Percentiles rank a stretch among this genome's conserved stretches.
These are phyloP conservation scores for Oreocharis arfaki DNA, from an alignment of 2,113 vertebrate species.

Conservation along the genomic window DNA sequence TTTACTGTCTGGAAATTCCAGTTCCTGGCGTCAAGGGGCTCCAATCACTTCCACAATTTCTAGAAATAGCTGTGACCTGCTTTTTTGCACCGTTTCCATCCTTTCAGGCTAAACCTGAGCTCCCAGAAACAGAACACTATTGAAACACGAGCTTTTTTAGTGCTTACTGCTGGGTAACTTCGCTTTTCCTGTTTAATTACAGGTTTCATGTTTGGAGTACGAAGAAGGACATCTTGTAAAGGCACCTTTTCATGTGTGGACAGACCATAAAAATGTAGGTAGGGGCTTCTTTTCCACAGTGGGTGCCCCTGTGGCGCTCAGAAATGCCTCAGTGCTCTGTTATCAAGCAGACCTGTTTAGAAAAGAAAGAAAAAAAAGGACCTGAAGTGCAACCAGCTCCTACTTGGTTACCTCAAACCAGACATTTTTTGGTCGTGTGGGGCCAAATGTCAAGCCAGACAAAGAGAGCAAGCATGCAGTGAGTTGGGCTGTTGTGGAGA, in stretches of 20 bases:
- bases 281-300: background rate
- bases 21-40: slow-evolving; percentile 48
- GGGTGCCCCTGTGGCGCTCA: background rate
- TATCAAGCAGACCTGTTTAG: background rate
- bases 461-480: slow-evolving; percentile 16
- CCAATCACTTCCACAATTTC: slow-evolving; percentile 34
- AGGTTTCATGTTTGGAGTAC: slow-evolving; percentile 37
- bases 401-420: background rate
- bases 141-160: slow-evolving; percentile 26
- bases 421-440: background rate
- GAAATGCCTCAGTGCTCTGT: background rate
- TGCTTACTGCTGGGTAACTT: background rate
- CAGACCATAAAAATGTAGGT: slow-evolving; percentile 11
- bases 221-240: slow-evolving; percentile 49
- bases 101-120: background rate
- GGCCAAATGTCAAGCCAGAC: slow-evolving; percentile 57
- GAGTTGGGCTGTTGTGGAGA: slow-evolving; percentile 32
- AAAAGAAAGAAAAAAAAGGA: background rate
- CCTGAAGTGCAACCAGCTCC: background rate
- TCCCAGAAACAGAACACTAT: slow-evolving; percentile 35
- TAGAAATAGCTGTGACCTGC: slow-evolving; percentile 60
- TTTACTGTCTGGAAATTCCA: slow-evolving; percentile 29
- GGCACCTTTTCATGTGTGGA: slow-evolving; percentile 45
- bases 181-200: slow-evolving; percentile 31
- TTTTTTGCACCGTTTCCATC: slow-evolving; percentile 23